Conservation (phyloP, 2,797 vertebrate genomes). For the Calcarius lapponicus region DNA sequence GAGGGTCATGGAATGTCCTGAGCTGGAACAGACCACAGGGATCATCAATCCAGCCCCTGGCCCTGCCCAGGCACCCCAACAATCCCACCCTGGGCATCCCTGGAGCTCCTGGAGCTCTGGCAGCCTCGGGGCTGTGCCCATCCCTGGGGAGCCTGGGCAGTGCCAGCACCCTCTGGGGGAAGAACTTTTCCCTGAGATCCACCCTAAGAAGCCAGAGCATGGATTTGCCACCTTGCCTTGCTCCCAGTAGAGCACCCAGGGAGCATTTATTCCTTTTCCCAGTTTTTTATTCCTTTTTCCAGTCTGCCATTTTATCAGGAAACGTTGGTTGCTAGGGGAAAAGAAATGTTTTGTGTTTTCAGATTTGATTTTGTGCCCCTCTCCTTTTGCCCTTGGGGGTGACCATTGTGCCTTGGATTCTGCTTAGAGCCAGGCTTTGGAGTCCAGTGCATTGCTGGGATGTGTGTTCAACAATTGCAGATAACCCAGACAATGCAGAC, state of each 20-base stretch:
- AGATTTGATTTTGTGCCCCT: neutral
- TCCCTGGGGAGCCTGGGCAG: neutral
- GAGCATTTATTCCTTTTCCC: neutral
- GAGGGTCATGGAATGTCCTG: neutral
- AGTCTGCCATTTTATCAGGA: neutral
- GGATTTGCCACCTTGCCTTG: neutral
- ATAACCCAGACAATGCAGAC: neutral
- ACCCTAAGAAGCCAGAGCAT: neutral
- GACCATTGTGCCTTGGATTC: neutral
- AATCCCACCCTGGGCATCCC: neutral
- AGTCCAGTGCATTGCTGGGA: neutral
- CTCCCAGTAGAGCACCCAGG: neutral
- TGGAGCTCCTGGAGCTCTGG: neutral
- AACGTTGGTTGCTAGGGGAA: neutral
- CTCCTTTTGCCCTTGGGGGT: neutral
- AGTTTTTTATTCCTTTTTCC: neutral
- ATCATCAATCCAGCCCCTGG: neutral
- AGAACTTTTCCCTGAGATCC: neutral
- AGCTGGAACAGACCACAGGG: neutral
- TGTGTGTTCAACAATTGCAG: neutral
- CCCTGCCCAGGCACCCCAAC: neutral
- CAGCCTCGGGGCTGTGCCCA: neutral
- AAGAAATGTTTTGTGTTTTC: rapidly evolving
- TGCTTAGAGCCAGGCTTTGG: neutral
- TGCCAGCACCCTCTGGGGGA: neutral